A percentile compares a stretch with the other conserved stretches of the same genome.
Evolutionary conservation across 2,888 invertebrate species (phyloP).

Genomic region (Dendrolimus houi): DNA sequence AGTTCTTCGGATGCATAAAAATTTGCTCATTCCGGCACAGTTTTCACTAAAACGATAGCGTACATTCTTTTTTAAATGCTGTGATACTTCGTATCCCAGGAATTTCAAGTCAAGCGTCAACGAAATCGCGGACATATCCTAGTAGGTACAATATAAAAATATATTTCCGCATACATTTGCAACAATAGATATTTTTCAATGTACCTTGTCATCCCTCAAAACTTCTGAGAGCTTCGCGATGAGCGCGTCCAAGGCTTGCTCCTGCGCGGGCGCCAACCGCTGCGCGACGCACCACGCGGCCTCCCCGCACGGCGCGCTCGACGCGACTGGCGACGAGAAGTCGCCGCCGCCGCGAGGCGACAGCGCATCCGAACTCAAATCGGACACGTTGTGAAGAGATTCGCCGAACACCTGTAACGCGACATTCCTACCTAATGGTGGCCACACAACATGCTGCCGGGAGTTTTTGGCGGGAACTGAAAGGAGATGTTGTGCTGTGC

Average conservation of each 20-base stretch:
- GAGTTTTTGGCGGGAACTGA: no score
- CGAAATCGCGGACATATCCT: no score
- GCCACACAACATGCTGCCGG: no score
- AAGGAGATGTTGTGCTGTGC: no score
- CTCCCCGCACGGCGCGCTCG: conserved; percentile 26
- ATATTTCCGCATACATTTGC: neutral
- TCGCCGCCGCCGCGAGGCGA: conserved; percentile 1
- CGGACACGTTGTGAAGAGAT: conserved; percentile 17
- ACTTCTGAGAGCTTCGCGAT: conserved; percentile 58
- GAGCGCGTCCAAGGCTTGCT: conserved; percentile 66
- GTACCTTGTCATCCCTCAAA: conserved; percentile 61
- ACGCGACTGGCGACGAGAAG: conserved; percentile 12
- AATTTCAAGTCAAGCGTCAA: no score
- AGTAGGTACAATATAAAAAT: no score
- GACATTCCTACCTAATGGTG: no score
- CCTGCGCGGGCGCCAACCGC: conserved; percentile 58
- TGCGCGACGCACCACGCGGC: conserved; percentile 12
- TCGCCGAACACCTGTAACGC: conserved; percentile 52
- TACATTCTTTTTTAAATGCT: no score
- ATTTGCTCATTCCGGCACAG: no score
- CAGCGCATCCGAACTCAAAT: conserved; percentile 4
- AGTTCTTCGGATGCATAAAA: no score
- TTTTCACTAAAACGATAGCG: no score
- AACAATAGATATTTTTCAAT: neutral
- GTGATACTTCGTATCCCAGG: no score